Conservation (phyloP, 2,113 vertebrate genomes). For the Carettochelys insculpta region DNA sequence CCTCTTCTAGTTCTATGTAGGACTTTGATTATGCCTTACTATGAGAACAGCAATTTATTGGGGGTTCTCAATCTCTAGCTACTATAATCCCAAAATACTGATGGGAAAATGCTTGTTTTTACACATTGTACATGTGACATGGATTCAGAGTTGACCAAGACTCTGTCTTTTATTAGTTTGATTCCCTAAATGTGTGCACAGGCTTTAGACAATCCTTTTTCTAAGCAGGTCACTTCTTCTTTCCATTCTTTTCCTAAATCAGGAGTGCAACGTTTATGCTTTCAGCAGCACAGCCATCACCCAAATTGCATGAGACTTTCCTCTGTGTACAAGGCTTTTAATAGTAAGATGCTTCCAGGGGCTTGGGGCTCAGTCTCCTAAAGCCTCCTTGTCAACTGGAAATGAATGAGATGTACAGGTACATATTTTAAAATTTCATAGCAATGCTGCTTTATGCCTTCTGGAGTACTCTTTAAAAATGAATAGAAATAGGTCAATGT, state of each 20-base stretch:
- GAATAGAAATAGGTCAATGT: background rate
- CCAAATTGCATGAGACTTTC: background rate
- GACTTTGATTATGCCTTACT: background rate
- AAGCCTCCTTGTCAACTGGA: background rate
- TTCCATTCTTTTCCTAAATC: background rate
- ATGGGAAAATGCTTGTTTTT: background rate
- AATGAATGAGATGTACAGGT: fast-evolving
- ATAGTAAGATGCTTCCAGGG: background rate
- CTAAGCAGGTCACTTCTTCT: background rate
- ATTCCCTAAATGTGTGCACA: background rate
- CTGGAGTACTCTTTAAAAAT: background rate
- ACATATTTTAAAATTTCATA: background rate
- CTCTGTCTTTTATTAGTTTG: background rate
- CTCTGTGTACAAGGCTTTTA: background rate
- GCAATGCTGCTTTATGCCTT: background rate
- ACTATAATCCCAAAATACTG: background rate
- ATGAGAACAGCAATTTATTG: background rate
- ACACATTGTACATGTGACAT: fast-evolving
- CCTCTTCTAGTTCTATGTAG: background rate
- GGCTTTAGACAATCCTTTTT: conserved; percentile 29
- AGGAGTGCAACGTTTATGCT: background rate
- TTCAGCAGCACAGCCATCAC: background rate
- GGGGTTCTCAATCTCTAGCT: background rate
- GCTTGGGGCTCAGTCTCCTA: background rate
- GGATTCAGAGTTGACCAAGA: background rate